Evolutionary conservation across 2,888 invertebrate species (phyloP).

Genomic region (Stenolophus ochropezus): DNA sequence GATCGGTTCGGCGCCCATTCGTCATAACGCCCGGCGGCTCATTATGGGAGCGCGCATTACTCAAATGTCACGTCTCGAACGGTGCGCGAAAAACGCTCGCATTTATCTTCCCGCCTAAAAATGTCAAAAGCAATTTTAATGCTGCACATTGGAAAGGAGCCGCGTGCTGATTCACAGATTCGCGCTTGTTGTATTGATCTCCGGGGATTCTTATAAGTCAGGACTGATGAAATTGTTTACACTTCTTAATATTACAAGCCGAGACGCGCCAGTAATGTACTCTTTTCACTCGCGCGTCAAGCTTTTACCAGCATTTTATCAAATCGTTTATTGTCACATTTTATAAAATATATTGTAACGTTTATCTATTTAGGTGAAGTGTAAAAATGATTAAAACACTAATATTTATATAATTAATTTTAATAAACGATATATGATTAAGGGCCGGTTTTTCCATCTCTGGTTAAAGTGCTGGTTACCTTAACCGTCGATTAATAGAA

Average conservation of each 20-base stretch:
- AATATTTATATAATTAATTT: no score
- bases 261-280: background rate
- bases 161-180: constrained; percentile 34
- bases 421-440: no score
- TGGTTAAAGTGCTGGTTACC: no score
- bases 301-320: background rate
- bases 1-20: constrained; percentile 51
- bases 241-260: constrained; percentile 11
- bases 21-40: constrained; percentile 48
- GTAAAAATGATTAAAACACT: no score
- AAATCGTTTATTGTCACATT: background rate
- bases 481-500: no score
- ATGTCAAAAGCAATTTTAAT: constrained; percentile 58
- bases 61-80: constrained; percentile 54
- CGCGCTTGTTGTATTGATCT: constrained; percentile 32
- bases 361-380: no score
- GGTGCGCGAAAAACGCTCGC: constrained; percentile 52
- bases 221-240: constrained; percentile 14
- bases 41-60: constrained; percentile 55
- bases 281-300: background rate
- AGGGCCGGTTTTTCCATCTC: no score
- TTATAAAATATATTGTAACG: background rate
- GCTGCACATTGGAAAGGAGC: constrained; percentile 9
- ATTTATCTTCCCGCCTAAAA: constrained; percentile 57
- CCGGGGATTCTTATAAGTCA: constrained; percentile 10